Percentiles rank a stretch among this genome's conserved stretches.
Evolutionary conservation across 2,888 invertebrate species (phyloP).

Genomic region (Petrolisthes manimaculis): DNA sequence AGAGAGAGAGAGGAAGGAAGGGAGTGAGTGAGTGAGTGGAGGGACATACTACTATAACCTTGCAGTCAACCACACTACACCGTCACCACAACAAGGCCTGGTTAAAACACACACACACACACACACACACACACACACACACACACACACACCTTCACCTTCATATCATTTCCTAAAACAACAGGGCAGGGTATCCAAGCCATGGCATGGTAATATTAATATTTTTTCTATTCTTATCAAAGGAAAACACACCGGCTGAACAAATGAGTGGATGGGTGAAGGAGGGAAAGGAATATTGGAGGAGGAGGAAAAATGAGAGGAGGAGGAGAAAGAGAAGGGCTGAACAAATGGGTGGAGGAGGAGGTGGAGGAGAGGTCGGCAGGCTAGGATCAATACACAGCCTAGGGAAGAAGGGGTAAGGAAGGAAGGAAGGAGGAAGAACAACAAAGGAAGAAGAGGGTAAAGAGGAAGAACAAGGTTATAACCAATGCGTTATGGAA

Average conservation of each 20-base stretch:
- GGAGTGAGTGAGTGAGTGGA: not conserved
- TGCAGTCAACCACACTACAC: not conserved
- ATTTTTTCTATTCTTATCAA: not conserved
- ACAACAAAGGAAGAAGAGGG: not conserved
- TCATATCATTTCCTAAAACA: no score
- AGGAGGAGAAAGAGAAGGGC: not conserved
- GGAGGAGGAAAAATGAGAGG: not conserved
- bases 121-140: not conserved
- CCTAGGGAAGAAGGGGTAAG: not conserved
- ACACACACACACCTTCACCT: not conserved
- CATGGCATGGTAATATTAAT: no score
- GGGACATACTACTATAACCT: not conserved
- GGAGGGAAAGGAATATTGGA: not conserved
- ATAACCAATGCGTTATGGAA: not conserved
- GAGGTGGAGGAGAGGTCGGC: not conserved
- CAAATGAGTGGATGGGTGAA: not conserved
- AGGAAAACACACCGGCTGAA: not conserved
- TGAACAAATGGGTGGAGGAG: not conserved
- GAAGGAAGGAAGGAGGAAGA: slow-evolving; percentile 3
- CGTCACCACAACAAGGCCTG: not conserved
- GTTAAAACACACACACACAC: not conserved
- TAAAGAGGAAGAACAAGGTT: not conserved
- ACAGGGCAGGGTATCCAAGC: no score
- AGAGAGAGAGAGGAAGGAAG: not conserved
- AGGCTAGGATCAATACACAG: not conserved